Percentiles rank a stretch among this genome's conserved stretches.
Evolutionary conservation across 2,797 vertebrate species (phyloP).

Genomic region (Thalassophryne amazonica): DNA sequence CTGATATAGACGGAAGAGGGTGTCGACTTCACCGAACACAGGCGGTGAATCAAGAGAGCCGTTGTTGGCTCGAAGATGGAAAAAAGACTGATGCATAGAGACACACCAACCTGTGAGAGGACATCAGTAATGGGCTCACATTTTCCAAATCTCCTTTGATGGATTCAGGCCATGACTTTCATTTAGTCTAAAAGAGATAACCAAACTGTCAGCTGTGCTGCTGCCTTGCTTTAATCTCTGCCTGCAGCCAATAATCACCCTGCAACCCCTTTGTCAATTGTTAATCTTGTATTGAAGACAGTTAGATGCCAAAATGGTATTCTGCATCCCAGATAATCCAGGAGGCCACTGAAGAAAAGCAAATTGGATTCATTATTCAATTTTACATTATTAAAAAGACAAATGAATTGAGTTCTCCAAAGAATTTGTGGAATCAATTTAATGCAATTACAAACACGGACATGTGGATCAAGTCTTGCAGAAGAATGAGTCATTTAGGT

Average conservation of each 20-base stretch:
- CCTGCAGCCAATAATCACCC: slow-evolving; percentile 90
- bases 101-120: slow-evolving; percentile 78
- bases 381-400: slow-evolving; percentile 85
- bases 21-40: slow-evolving; percentile 38
- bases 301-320: slow-evolving; percentile 76
- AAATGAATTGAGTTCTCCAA: slow-evolving; percentile 84
- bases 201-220: slow-evolving; percentile 89
- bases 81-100: slow-evolving; percentile 48
- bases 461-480: slow-evolving; percentile 38
- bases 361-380: slow-evolving; percentile 88
- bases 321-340: slow-evolving; percentile 82
- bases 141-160: slow-evolving; percentile 91
- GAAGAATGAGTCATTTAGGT: slow-evolving; percentile 23
- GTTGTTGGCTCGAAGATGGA: slow-evolving; percentile 51
- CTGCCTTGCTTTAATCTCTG: slow-evolving; percentile 90
- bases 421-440: slow-evolving; percentile 78
- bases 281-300: slow-evolving; percentile 86
- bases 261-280: slow-evolving; percentile 81
- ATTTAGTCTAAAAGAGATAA: slow-evolving; percentile 94
- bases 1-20: slow-evolving; percentile 36
- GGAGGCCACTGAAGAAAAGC: slow-evolving; percentile 63
- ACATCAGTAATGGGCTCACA: slow-evolving; percentile 89
- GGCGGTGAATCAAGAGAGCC: slow-evolving; percentile 72
- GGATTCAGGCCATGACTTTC: slow-evolving; percentile 95
- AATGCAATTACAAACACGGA: slow-evolving; percentile 38